Evolutionary conservation across 2,113 vertebrate genomes (phyloP).

Genomic region (Odobenus rosmarus): DNA sequence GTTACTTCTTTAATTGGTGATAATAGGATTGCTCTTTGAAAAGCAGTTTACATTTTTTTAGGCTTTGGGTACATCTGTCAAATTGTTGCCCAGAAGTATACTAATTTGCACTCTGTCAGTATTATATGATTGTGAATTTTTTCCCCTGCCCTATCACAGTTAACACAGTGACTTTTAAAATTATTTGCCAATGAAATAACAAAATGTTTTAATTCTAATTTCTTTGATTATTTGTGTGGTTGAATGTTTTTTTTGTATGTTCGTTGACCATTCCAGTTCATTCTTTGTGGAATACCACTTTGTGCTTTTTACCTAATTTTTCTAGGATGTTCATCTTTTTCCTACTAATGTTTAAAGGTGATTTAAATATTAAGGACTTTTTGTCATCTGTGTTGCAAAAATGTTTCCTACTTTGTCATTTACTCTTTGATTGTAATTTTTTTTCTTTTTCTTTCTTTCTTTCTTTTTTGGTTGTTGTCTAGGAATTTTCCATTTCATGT

Average conservation of each 20-base stretch:
- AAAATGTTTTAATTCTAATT: constrained; percentile 19
- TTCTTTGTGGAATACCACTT: not conserved
- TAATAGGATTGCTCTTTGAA: constrained; percentile 38
- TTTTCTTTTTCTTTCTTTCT: too few species aligned
- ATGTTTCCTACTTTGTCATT: not conserved
- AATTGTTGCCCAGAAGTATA: constrained; percentile 14
- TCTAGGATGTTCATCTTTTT: not conserved
- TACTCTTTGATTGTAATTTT: not conserved
- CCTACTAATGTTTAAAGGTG: not conserved
- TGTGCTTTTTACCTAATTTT: constrained; percentile 30
- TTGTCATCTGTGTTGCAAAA: not conserved
- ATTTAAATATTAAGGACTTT: constrained; percentile 15
- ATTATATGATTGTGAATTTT: not conserved
- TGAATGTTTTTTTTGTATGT: not conserved
- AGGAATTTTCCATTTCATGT: constrained; percentile 23
- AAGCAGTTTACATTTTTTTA: not conserved
- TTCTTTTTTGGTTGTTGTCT: not conserved
- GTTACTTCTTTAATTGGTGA: not conserved
- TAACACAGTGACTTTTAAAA: not conserved
- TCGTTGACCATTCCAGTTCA: not conserved
- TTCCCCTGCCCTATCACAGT: not conserved
- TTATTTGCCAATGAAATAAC: not conserved
- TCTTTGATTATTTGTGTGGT: constrained; percentile 1
- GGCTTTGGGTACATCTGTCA: not conserved
- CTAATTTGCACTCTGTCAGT: not conserved